Conservation (phyloP, 2,113 vertebrate species). For the Hassar affinis region DNA sequence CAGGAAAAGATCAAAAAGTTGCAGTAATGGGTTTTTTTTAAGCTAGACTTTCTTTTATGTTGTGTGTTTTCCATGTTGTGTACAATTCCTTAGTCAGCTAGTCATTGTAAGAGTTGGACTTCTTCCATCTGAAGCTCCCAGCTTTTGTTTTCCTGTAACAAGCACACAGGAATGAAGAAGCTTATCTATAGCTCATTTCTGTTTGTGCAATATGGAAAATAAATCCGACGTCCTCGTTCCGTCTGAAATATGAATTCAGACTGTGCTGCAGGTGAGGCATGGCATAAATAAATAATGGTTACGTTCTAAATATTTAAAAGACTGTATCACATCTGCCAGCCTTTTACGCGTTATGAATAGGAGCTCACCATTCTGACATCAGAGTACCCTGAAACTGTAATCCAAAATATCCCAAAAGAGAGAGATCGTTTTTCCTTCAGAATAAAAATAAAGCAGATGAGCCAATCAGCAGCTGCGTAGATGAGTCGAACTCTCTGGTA, state of each 20-base stretch:
- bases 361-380: background rate
- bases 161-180: background rate
- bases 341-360: background rate
- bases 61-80: background rate
- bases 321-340: background rate
- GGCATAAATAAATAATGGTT: background rate
- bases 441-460: background rate
- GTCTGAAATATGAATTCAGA: background rate
- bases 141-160: background rate
- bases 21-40: background rate
- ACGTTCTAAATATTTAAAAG: background rate
- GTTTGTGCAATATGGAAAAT: background rate
- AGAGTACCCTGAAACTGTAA: background rate
- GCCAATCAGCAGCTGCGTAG: background rate
- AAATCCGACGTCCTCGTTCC: background rate
- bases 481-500: background rate
- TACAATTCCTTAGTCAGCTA: background rate
- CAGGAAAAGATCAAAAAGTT: background rate
- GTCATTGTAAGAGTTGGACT: background rate
- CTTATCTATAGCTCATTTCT: background rate
- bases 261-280: background rate
- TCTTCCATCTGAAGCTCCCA: background rate
- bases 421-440: background rate
- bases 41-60: background rate
- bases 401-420: background rate